Conservation (phyloP, 2,888 invertebrate genomes). For the Pelosia muscerda region DNA sequence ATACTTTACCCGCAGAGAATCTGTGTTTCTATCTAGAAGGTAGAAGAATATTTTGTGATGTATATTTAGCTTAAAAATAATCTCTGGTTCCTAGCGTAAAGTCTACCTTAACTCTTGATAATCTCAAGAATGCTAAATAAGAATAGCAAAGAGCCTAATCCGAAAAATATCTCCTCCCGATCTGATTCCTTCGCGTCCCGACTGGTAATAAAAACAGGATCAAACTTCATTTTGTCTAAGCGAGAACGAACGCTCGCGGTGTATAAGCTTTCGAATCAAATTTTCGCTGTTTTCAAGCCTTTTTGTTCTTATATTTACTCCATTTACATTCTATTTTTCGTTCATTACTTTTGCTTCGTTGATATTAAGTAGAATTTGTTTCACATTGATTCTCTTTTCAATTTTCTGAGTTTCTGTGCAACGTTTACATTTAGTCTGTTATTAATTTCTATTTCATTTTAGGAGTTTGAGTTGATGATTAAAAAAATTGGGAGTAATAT, state of each 20-base stretch:
- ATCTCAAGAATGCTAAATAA: not conserved
- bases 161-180: constrained; percentile 38
- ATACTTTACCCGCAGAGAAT: too few relatives aligned
- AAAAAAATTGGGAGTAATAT: too few relatives aligned
- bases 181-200: constrained; percentile 46
- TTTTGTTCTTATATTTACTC: constrained; percentile 50
- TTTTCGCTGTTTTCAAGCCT: constrained; percentile 59
- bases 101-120: not conserved
- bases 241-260: constrained; percentile 63
- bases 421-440: not conserved
- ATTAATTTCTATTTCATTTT: not conserved
- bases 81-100: not conserved
- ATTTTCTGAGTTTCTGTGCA: not conserved
- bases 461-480: not conserved
- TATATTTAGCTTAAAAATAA: not conserved
- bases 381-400: constrained; percentile 14
- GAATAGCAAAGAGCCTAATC: constrained; percentile 21
- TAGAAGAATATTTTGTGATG: not conserved
- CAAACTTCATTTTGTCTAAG: constrained; percentile 70
- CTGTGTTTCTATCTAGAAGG: too few relatives aligned
- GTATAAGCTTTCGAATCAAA: constrained; percentile 73
- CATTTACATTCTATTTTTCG: constrained; percentile 51
- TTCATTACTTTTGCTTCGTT: constrained; percentile 37
- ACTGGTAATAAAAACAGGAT: constrained; percentile 64
- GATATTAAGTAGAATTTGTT: constrained; percentile 33